Conservation (phyloP, 2,797 vertebrate genomes). For the Acanthiza pusilla region DNA sequence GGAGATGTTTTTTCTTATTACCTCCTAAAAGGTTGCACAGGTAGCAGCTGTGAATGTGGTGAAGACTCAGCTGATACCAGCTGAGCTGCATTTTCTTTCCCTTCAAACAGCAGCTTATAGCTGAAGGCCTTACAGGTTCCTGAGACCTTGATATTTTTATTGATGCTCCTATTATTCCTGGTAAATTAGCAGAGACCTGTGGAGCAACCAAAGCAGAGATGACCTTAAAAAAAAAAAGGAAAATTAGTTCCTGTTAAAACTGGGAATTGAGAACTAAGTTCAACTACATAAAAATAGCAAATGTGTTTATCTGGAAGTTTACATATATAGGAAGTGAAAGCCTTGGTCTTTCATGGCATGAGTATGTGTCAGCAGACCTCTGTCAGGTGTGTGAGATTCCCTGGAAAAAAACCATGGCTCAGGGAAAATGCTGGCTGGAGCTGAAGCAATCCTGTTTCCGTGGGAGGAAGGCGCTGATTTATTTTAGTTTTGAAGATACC, state of each 20-base stretch:
- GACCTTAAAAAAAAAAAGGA: neutral
- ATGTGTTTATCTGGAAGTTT: neutral
- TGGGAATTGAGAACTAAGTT: neutral
- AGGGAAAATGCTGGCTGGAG: neutral
- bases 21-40: neutral
- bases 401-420: neutral
- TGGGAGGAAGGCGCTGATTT: neutral
- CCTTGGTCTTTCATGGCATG: neutral
- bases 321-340: neutral
- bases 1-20: neutral
- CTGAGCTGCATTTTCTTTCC: neutral
- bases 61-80: neutral
- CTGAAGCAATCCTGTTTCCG: neutral
- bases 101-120: neutral
- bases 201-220: neutral
- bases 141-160: neutral
- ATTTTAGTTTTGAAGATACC: constrained; percentile 21
- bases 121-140: neutral
- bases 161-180: neutral
- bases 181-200: neutral
- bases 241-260: neutral
- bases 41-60: neutral
- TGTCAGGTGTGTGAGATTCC: neutral
- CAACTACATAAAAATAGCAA: neutral
- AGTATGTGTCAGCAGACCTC: neutral